Conservation (phyloP, 2,888 invertebrate genomes). For the Sisyra nigra region DNA sequence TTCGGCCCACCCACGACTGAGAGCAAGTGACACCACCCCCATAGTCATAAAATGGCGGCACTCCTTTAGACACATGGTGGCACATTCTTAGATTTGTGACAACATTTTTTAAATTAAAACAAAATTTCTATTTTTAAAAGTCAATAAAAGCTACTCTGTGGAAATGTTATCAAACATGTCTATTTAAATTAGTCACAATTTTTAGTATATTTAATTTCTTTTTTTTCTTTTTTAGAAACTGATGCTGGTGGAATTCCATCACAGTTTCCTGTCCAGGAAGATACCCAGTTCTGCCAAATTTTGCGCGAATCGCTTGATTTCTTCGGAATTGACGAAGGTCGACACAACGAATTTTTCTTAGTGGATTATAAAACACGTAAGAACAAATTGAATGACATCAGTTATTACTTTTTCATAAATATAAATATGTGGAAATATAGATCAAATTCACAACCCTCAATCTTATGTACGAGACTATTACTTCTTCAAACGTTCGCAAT, state of each 20-base stretch:
- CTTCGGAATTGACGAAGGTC: conserved; percentile 85
- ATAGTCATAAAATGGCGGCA: too few relatives aligned
- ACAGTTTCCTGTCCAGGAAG: conserved; percentile 96
- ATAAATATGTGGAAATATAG: conserved; percentile 33
- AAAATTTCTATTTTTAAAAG: too few relatives aligned
- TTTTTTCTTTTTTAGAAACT: conserved; percentile 24
- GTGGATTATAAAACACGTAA: conserved; percentile 96
- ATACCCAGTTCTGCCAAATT: conserved; percentile 89
- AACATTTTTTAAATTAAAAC: too few relatives aligned
- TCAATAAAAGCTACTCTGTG: too few relatives aligned
- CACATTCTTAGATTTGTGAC: too few relatives aligned
- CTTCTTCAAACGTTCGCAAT: conserved; percentile 80
- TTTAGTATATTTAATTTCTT: too few relatives aligned
- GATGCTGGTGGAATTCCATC: conserved; percentile 93
- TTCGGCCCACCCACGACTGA: too few relatives aligned
- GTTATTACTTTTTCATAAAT: not conserved
- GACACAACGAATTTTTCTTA: conserved; percentile 83
- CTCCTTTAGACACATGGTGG: too few relatives aligned
- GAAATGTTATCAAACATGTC: too few relatives aligned
- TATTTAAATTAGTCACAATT: too few relatives aligned
- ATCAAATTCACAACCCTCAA: conserved; percentile 89
- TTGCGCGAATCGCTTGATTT: conserved; percentile 92
- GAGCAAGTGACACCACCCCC: too few relatives aligned
- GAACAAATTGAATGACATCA: too few relatives aligned
- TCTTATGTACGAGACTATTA: conserved; percentile 87